Evolutionary conservation across 2,113 vertebrate species (phyloP).

Genomic region (Erythrocebus patas): DNA sequence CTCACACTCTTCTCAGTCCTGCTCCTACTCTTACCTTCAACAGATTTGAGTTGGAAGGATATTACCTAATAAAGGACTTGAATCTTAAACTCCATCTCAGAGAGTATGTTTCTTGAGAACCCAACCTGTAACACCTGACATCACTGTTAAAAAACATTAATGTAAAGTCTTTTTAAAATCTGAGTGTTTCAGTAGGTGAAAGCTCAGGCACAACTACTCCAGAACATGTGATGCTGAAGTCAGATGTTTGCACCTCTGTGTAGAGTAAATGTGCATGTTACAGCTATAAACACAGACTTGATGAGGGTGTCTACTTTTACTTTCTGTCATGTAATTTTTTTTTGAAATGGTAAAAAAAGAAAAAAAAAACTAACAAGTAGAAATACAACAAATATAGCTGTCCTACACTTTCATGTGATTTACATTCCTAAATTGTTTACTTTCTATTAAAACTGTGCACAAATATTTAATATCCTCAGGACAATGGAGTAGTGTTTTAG

Average conservation of each 20-base stretch:
- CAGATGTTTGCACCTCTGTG: not conserved
- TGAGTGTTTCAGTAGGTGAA: not conserved
- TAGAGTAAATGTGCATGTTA: not conserved
- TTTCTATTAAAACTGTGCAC: not conserved
- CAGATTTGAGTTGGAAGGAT: not conserved
- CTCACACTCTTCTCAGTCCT: not conserved
- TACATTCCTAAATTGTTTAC: not conserved
- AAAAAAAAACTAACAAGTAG: not conserved
- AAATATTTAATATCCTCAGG: not conserved
- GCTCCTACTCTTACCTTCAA: not conserved
- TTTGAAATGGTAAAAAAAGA: not conserved
- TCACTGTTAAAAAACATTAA: not conserved
- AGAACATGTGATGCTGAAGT: not conserved
- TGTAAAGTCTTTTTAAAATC: not conserved
- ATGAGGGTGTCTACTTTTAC: not conserved
- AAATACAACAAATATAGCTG: not conserved
- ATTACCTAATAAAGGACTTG: not conserved
- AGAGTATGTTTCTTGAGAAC: not conserved
- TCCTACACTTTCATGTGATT: not conserved
- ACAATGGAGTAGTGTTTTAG: not conserved
- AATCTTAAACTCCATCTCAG: not conserved
- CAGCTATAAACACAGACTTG: not conserved
- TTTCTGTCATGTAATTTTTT: not conserved
- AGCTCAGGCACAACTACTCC: not conserved
- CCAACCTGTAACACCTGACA: not conserved